Evolutionary conservation across 2,888 invertebrate genomes (phyloP).

Genomic region (Diaperis boleti): DNA sequence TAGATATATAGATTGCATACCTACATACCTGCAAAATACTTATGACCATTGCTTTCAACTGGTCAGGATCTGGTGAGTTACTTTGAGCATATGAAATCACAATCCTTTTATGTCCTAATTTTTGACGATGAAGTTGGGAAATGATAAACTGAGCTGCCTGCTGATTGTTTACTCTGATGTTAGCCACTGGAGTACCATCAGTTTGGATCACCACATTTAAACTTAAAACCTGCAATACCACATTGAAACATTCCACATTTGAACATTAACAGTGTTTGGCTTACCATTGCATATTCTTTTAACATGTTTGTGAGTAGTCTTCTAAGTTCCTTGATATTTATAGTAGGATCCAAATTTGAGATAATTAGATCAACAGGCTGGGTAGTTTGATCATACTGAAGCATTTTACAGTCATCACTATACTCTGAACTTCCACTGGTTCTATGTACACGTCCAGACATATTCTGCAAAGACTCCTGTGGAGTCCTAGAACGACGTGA

Average conservation of each 20-base stretch:
- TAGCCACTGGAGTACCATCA: conserved; percentile 78
- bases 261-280: not conserved
- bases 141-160: conserved; percentile 81
- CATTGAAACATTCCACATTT: not conserved
- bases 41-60: conserved; percentile 77
- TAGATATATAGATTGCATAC: not conserved
- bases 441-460: conserved; percentile 45
- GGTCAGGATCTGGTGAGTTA: conserved; percentile 74
- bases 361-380: conserved; percentile 70
- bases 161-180: conserved; percentile 74
- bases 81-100: conserved; percentile 78
- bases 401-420: conserved; percentile 50
- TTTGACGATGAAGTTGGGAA: conserved; percentile 85
- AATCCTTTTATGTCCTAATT: conserved; percentile 84
- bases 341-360: conserved; percentile 78
- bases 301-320: conserved; percentile 74
- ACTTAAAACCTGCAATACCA: conserved; percentile 70
- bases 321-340: conserved; percentile 76
- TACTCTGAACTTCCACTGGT: conserved; percentile 54
- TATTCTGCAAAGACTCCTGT: conserved; percentile 14
- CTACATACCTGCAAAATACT: conserved; percentile 73
- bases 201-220: conserved; percentile 74
- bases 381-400: conserved; percentile 33
- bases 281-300: conserved; percentile 75
- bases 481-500: conserved; percentile 36